A percentile compares a stretch with the other conserved stretches of the same genome.
Evolutionary conservation across 2,797 vertebrate genomes (phyloP).

Genomic region (Hemitrygon akajei): DNA sequence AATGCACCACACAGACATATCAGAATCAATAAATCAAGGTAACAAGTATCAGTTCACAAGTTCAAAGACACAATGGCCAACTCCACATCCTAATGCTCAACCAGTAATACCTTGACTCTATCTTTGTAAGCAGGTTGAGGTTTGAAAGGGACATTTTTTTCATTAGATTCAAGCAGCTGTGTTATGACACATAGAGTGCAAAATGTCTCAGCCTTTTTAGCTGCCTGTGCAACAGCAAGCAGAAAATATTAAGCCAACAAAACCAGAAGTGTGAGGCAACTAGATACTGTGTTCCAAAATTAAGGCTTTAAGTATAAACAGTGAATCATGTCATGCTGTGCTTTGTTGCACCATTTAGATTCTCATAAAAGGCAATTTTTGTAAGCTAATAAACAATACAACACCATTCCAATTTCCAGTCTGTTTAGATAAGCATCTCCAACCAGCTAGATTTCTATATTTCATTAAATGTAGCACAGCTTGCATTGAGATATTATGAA

Average conservation of each 20-base stretch:
- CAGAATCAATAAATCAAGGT: conserved; percentile 67
- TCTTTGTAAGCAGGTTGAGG: conserved; percentile 61
- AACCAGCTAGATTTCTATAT: conserved; percentile 21
- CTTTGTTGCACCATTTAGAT: conserved; percentile 35
- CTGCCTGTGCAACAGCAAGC: conserved; percentile 6
- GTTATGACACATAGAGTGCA: conserved; percentile 14
- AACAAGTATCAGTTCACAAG: conserved; percentile 71
- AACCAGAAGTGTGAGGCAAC: conserved; percentile 16
- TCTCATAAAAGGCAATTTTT: conserved; percentile 38
- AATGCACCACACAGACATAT: conserved; percentile 52
- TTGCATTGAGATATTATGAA: conserved; percentile 19
- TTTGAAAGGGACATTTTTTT: conserved; percentile 3
- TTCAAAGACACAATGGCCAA: conserved; percentile 71
- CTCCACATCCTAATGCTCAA: conserved; percentile 58
- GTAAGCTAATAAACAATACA: conserved; percentile 35
- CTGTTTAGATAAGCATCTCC: conserved; percentile 22
- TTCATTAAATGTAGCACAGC: conserved; percentile 20
- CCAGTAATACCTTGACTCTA: conserved; percentile 65
- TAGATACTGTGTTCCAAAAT: conserved; percentile 7
- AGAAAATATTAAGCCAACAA: conserved; percentile 24
- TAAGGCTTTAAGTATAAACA: conserved; percentile 34
- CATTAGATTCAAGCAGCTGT: background rate
- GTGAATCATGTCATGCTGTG: conserved; percentile 32
- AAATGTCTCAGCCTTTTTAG: conserved; percentile 23
- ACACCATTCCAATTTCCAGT: conserved; percentile 33